Base-by-base conservation (phyloP, 2,797 vertebrate species). In the Crenuchus spilurus region DNA sequence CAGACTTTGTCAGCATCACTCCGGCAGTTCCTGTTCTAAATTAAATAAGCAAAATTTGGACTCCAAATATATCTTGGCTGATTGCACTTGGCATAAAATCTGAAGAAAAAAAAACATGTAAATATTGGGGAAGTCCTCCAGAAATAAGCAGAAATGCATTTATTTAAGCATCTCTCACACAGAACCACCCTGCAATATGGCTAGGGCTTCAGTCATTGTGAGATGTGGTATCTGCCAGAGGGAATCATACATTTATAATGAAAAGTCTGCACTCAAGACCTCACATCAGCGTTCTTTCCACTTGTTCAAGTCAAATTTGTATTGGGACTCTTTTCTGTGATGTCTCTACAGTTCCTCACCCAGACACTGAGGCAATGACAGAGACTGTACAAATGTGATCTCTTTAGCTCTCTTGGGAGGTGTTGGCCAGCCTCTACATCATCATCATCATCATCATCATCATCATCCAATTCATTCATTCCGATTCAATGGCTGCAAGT, bases 221-320 rank as follows among this genome's bases (percentile, higher is more conserved):
- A 35, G 22, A 37, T 13, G 5, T n/a, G 35, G 31, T 31, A 60
- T 61, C 46, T 28, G 48, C 66, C 58, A 20, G 26, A 55, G 58
- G 39, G 20, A 37, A 14, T 33, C 73, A 52, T 61, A n/a, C 49
- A 49, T 44, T 52, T 69, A 60, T 46, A 62, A 33, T 52, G 46
- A 60, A 69, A 62, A 31, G 37, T 44, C 44, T 62, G 57, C 20
- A 46, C 57, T 70, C 37, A 63, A 28, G 30, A 63, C 46, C 49
- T 41, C 39, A 44, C 16, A 37, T 75, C 58, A 63, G 37, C 26
- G 35, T 30, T 31, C 55, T 16, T 10, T 2, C 46, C 52, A 31
- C 11, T 6, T 26, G 37, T 46, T 46, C 31, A n/a, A 6, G 11
- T 24, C 52, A 18, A 24, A 30, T 30, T 57, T 48, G 71, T 3